Evolutionary conservation across 2,113 vertebrate species (phyloP).

Genomic region (Dunckerocampus dactyliophorus): DNA sequence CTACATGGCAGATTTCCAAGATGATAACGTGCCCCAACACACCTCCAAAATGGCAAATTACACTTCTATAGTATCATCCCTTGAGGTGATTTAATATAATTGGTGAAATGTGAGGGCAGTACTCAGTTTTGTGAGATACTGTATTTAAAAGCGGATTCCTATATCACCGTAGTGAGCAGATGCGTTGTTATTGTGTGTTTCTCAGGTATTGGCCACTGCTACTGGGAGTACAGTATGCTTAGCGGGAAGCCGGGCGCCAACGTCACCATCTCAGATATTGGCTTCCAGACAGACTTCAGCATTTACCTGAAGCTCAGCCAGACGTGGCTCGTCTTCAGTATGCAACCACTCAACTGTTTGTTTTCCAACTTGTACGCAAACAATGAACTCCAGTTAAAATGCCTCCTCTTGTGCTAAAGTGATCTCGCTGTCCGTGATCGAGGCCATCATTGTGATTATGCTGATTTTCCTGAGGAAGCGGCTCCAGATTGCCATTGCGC

Average conservation of each 20-base stretch:
- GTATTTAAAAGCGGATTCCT: background rate
- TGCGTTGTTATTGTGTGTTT: background rate
- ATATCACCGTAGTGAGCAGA: background rate
- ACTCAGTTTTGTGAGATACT: background rate
- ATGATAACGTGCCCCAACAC: no score
- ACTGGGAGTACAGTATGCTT: constrained; percentile 78
- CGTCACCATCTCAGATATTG: constrained; percentile 80
- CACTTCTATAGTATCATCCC: no score
- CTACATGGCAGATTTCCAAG: no score
- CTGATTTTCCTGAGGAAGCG: constrained; percentile 87
- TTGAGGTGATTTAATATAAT: no score
- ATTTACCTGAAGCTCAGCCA: constrained; percentile 86
- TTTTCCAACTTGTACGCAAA: background rate
- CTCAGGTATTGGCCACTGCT: constrained; percentile 89
- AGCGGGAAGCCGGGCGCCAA: constrained; percentile 72
- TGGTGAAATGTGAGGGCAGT: no score
- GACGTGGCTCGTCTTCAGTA: constrained; percentile 90
- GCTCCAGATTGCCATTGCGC: constrained; percentile 82
- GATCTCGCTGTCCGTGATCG: constrained; percentile 80
- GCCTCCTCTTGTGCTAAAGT: background rate
- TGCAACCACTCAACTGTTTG: constrained; percentile 11
- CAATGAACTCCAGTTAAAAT: background rate
- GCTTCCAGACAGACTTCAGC: constrained; percentile 84
- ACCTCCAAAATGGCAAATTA: no score
- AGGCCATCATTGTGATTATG: constrained; percentile 79